phyloP scores from a whole-genome alignment of 2,888 invertebrate genomes.

The Perizoma flavofasciatum region DNA sequence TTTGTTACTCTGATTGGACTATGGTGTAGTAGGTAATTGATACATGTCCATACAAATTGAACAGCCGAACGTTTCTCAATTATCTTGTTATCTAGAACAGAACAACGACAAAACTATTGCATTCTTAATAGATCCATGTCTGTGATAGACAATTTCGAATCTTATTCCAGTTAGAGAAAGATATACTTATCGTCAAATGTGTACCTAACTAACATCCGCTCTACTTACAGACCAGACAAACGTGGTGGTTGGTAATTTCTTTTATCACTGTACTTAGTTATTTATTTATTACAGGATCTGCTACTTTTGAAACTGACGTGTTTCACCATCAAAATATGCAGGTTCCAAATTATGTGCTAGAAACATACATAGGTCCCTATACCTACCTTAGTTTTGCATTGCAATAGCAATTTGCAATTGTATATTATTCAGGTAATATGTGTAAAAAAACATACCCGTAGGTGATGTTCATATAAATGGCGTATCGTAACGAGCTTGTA shows the following conservation, averaged over 20 bases:
- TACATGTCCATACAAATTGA: slow-evolving; percentile 30
- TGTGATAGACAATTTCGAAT: slow-evolving; percentile 8
- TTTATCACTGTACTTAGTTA: slow-evolving; percentile 11
- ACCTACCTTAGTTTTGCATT: too few relatives aligned
- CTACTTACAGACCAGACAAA: slow-evolving; percentile 36
- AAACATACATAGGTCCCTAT: too few relatives aligned
- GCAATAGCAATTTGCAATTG: not conserved
- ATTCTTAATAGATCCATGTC: slow-evolving; percentile 19
- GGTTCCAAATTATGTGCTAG: not conserved
- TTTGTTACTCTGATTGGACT: slow-evolving; percentile 30
- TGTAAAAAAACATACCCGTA: too few relatives aligned
- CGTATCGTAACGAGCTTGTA: too few relatives aligned
- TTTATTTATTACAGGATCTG: slow-evolving; percentile 3
- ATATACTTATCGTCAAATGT: slow-evolving; percentile 15
- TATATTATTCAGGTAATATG: not conserved
- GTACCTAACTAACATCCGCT: slow-evolving; percentile 50
- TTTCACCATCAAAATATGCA: not conserved
- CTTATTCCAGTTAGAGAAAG: slow-evolving; percentile 6
- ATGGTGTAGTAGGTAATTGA: slow-evolving; percentile 26
- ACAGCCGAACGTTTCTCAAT: slow-evolving; percentile 28
- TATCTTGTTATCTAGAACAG: slow-evolving; percentile 14
- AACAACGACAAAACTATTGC: slow-evolving; percentile 23
- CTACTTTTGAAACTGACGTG: not conserved
- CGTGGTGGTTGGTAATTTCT: slow-evolving; percentile 15
- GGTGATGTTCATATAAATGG: too few relatives aligned